These are phyloP conservation scores for Catocala sponsa DNA, from an alignment of 2,888 invertebrate genomes.

Conservation along the genomic window DNA sequence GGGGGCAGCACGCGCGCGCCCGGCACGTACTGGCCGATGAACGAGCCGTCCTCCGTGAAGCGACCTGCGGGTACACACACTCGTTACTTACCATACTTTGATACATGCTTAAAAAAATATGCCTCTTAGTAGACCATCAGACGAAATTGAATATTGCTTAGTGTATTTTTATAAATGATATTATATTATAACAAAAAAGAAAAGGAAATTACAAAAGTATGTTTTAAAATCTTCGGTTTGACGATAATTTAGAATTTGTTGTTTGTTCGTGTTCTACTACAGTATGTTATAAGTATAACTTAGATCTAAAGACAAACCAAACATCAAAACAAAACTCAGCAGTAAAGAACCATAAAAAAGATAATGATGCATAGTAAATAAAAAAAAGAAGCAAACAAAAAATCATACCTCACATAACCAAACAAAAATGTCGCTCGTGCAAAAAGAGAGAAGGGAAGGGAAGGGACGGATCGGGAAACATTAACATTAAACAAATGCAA, in stretches of 20 bases:
- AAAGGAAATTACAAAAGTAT: too few species aligned
- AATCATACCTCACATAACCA: conserved; percentile 79
- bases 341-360: conserved; percentile 17
- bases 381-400: conserved; percentile 67
- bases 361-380: conserved; percentile 31
- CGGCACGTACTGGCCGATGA: conserved; percentile 98
- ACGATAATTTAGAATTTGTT: too few species aligned
- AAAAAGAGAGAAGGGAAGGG: conserved; percentile 61
- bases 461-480: conserved; percentile 75
- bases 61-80: conserved; percentile 88
- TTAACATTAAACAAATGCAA: conserved; percentile 58
- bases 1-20: conserved; percentile 90
- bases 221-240: too few species aligned
- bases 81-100: too few species aligned
- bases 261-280: too few species aligned
- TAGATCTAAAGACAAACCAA: too few species aligned
- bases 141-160: too few species aligned
- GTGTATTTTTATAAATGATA: too few species aligned
- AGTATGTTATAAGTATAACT: too few species aligned
- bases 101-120: not conserved
- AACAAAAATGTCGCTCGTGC: conserved; percentile 80
- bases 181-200: too few species aligned
- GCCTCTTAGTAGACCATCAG: not conserved
- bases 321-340: not conserved
- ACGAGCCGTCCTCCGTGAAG: conserved; percentile 99